Percentiles rank a stretch among this genome's conserved stretches.
These are phyloP conservation scores for Epicampocera succincta DNA, from an alignment of 2,888 invertebrate genomes.

Conservation along the genomic window DNA sequence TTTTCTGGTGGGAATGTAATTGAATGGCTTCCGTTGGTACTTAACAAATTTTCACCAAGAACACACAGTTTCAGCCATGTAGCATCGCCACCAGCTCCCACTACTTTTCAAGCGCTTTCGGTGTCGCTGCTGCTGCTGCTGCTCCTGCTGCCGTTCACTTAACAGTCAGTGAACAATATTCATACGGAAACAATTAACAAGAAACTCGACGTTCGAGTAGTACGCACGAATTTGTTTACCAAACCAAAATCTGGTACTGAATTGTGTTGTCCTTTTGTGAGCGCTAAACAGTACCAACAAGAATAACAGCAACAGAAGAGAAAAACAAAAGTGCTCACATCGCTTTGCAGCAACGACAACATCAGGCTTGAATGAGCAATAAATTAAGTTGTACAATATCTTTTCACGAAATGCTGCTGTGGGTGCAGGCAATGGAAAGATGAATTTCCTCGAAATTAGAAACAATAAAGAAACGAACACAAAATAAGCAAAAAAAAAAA, in stretches of 20 bases:
- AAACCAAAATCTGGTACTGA: constrained; percentile 36
- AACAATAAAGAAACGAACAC: constrained; percentile 1
- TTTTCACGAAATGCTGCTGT: not conserved
- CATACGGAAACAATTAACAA: constrained; percentile 10
- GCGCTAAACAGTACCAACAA: constrained; percentile 7
- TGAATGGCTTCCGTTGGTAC: constrained; percentile 33
- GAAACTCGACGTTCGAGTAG: constrained; percentile 18
- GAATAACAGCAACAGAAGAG: constrained; percentile 18
- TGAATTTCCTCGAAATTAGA: constrained; percentile 13
- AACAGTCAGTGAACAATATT: constrained; percentile 16
- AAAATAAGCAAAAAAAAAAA: not conserved
- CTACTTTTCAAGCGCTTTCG: not conserved
- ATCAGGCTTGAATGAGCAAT: constrained; percentile 49
- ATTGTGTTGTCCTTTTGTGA: constrained; percentile 25
- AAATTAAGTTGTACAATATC: constrained; percentile 23
- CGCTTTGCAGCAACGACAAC: constrained; percentile 10
- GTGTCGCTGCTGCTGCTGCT: no score
- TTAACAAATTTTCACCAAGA: constrained; percentile 12
- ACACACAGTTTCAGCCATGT: not conserved
- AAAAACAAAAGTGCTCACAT: constrained; percentile 29
- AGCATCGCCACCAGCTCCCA: no score
- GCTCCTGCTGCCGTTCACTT: not conserved
- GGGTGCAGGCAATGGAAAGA: not conserved
- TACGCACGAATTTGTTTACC: constrained; percentile 41
- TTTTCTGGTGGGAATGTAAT: constrained; percentile 58